Conservation (phyloP, 1,140 invertebrate genomes). For the Argopecten irradians region DNA sequence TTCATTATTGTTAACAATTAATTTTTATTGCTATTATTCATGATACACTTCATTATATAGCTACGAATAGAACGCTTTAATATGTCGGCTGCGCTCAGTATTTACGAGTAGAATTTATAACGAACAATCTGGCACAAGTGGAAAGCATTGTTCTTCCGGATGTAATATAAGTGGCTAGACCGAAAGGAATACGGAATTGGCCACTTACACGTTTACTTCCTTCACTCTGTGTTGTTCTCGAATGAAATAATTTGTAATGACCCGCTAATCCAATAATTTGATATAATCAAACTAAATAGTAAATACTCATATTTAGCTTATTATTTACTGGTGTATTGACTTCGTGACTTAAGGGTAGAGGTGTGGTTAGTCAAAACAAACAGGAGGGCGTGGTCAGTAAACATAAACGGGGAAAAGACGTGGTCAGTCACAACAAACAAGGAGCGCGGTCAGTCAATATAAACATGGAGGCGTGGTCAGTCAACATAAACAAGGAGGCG, state of each 20-base stretch:
- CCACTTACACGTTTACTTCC: conserved; percentile 6
- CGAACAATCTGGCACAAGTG: background rate
- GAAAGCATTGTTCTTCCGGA: background rate
- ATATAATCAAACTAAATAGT: too few species aligned
- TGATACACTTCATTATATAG: background rate
- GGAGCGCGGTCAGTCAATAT: too few species aligned
- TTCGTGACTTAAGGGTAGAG: too few species aligned
- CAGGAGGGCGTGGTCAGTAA: too few species aligned
- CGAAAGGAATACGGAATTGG: background rate
- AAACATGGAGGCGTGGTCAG: too few species aligned
- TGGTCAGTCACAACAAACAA: too few species aligned
- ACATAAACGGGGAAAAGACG: too few species aligned
- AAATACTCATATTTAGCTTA: too few species aligned
- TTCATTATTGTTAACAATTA: too few species aligned
- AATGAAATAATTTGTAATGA: background rate
- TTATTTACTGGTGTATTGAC: too few species aligned
- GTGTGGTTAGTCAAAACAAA: too few species aligned
- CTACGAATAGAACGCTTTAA: background rate
- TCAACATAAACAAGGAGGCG: too few species aligned
- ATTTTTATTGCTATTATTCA: background rate
- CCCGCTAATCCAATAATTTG: background rate
- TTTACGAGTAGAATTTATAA: background rate
- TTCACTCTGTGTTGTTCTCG: background rate
- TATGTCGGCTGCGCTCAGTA: background rate
- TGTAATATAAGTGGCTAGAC: background rate